A percentile compares a stretch with the other conserved stretches of the same genome.
Evolutionary conservation across 2,113 vertebrate genomes (phyloP).

Genomic region (Butorides virescens): DNA sequence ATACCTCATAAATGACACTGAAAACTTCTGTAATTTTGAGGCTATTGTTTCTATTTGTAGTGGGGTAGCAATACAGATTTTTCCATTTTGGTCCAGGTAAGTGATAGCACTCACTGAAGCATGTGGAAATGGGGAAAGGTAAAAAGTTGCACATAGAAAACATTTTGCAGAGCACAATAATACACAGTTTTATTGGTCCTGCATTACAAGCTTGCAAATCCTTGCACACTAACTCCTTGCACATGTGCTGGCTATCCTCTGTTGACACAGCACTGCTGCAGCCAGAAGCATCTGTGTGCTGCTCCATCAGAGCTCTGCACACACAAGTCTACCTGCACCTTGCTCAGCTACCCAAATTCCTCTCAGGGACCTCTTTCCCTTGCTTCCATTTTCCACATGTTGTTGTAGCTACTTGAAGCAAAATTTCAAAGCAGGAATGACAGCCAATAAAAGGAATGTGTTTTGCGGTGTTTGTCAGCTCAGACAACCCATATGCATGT

Average conservation of each 20-base stretch:
- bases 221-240: not conserved
- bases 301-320: not conserved
- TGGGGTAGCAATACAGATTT: not conserved
- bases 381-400: not conserved
- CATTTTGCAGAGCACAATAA: not conserved
- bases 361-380: not conserved
- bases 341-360: not conserved
- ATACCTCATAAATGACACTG: not conserved
- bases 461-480: not conserved
- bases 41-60: not conserved
- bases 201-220: not conserved
- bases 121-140: not conserved
- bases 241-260: not conserved
- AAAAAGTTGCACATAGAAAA: not conserved
- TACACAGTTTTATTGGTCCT: not conserved
- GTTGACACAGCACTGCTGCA: not conserved
- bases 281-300: not conserved
- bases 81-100: not conserved
- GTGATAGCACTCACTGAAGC: not conserved
- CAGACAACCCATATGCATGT: not conserved
- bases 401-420: not conserved
- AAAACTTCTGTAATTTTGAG: not conserved
- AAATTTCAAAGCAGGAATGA: not conserved
- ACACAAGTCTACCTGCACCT: rapidly evolving
- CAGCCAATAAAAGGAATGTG: not conserved